Percentiles rank a stretch among this genome's conserved stretches.
Conservation (phyloP, 2,113 vertebrate genomes). For the Rhinichthys klamathensis region DNA sequence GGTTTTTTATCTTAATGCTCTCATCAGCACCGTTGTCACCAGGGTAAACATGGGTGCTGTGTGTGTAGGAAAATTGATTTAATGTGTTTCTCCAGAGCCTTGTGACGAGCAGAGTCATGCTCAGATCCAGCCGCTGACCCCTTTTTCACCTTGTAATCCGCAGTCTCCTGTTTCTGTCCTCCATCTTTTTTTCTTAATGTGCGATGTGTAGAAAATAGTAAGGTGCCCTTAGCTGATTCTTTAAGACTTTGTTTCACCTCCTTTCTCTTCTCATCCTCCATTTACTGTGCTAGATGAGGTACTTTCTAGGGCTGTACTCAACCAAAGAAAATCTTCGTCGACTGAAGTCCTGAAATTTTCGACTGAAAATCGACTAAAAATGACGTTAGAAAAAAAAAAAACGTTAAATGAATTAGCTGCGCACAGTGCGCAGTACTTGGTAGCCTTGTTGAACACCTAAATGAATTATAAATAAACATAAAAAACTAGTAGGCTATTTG, state of each 20-base stretch:
- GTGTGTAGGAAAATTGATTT: neutral
- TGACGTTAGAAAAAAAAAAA: no score
- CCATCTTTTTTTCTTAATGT: neutral
- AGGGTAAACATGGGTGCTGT: neutral
- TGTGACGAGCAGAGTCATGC: neutral
- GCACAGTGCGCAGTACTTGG: no score
- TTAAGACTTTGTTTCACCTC: neutral
- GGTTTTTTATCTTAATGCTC: neutral
- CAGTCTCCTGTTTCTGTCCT: constrained; percentile 3
- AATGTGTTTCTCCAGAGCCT: neutral
- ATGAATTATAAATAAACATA: no score
- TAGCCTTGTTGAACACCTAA: no score
- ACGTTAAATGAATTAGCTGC: no score
- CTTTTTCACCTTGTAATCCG: constrained; percentile 4
- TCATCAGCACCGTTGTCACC: neutral
- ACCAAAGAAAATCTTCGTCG: no score
- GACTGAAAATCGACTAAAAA: no score
- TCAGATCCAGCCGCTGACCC: neutral
- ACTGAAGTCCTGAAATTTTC: no score
- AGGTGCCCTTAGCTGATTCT: constrained; percentile 6
- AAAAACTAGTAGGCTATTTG: no score
- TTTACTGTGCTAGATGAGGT: neutral
- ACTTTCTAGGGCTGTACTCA: no score
- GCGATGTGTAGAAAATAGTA: constrained; percentile 10
- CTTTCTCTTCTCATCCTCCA: neutral